Evolutionary conservation across 2,888 invertebrate species (phyloP).

Genomic region (Torymus aiolomorphi): DNA sequence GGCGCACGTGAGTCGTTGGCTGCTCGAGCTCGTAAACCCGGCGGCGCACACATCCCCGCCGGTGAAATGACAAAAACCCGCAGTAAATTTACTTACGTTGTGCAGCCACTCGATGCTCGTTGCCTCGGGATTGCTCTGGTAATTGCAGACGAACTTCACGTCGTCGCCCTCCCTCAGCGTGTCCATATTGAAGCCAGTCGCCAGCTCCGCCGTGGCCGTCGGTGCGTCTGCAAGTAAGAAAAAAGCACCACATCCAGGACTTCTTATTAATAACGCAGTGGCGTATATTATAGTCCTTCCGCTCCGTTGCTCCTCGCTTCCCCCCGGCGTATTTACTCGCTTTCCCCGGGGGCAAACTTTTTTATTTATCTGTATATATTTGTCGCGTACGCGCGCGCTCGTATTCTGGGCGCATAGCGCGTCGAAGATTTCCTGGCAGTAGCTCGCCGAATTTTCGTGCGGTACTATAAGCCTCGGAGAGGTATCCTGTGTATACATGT

Average conservation of each 20-base stretch:
- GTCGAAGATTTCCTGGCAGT: slow-evolving; percentile 28
- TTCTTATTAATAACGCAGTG: slow-evolving; percentile 28
- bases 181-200: slow-evolving; percentile 80
- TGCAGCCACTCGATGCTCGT: slow-evolving; percentile 87
- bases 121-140: slow-evolving; percentile 86
- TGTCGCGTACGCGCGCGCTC: slow-evolving; percentile 3
- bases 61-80: not conserved
- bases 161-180: slow-evolving; percentile 86
- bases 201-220: slow-evolving; percentile 82
- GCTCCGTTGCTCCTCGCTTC: not conserved
- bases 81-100: slow-evolving; percentile 80
- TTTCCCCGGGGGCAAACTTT: slow-evolving; percentile 31
- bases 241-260: not conserved
- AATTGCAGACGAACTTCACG: slow-evolving; percentile 86
- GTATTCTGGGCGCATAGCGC: too few relatives aligned
- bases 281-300: not conserved
- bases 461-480: too few relatives aligned
- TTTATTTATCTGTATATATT: slow-evolving; percentile 54
- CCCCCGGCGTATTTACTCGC: slow-evolving; percentile 22
- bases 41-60: too few relatives aligned
- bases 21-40: too few relatives aligned
- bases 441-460: not conserved
- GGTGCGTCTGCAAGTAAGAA: slow-evolving; percentile 83
- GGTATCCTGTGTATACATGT: too few relatives aligned
- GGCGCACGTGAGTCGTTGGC: too few relatives aligned